These are phyloP conservation scores for Varanus komodoensis DNA, from an alignment of 2,113 vertebrate genomes.

Conservation along the genomic window DNA sequence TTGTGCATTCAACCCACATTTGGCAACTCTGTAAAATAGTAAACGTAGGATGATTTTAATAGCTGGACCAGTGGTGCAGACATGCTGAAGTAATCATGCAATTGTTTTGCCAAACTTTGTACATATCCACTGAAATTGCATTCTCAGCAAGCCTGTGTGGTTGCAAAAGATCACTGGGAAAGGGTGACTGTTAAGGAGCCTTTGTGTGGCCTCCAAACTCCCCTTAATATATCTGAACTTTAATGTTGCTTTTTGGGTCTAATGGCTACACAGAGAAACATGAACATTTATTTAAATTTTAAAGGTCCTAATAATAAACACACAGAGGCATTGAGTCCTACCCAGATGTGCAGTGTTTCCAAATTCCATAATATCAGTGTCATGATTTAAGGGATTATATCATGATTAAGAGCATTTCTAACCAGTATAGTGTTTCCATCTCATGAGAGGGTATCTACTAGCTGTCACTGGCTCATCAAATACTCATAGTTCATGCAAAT, in stretches of 20 bases:
- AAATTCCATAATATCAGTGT: neutral
- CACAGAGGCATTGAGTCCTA: neutral
- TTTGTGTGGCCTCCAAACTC: neutral
- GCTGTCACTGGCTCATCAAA: neutral
- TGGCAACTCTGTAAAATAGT: neutral
- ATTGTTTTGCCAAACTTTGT: neutral
- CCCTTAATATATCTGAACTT: neutral
- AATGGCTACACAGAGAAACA: neutral
- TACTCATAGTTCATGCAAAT: neutral
- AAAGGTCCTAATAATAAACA: neutral
- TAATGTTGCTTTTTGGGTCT: neutral
- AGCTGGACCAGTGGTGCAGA: neutral
- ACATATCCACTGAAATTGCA: neutral
- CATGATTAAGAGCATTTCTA: neutral
- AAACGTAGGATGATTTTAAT: neutral
- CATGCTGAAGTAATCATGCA: neutral
- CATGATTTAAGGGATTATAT: neutral
- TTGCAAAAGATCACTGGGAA: neutral
- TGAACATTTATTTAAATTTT: neutral
- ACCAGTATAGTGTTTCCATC: neutral
- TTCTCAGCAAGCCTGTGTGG: neutral
- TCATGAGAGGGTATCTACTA: neutral
- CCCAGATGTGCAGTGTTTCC: neutral
- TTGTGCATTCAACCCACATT: neutral
- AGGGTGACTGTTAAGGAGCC: neutral